Conservation (phyloP, 2,888 invertebrate genomes). For the Protodeltote pygarga region DNA sequence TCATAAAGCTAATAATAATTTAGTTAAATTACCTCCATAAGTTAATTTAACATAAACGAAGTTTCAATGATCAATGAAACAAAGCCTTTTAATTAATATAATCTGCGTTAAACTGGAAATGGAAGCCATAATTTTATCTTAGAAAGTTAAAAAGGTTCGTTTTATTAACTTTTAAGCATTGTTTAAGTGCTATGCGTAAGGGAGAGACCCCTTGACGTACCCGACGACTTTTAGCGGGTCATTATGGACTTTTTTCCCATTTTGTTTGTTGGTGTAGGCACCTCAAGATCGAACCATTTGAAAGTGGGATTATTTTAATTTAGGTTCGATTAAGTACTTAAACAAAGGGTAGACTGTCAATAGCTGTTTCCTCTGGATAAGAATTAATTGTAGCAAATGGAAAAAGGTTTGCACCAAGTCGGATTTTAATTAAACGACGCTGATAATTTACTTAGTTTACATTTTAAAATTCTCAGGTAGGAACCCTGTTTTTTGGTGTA, state of each 20-base stretch:
- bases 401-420: slow-evolving; percentile 36
- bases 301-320: slow-evolving; percentile 61
- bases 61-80: slow-evolving; percentile 7
- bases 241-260: slow-evolving; percentile 77
- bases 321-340: slow-evolving; percentile 39
- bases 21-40: background rate
- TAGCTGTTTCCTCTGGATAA: slow-evolving; percentile 36
- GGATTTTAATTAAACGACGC: slow-evolving; percentile 38
- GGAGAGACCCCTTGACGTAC: slow-evolving; percentile 69
- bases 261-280: slow-evolving; percentile 67
- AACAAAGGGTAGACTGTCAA: slow-evolving; percentile 41
- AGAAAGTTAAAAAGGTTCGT: slow-evolving; percentile 75
- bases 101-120: slow-evolving; percentile 57
- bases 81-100: slow-evolving; percentile 60
- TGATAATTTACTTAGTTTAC: slow-evolving; percentile 37
- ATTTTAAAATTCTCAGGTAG: slow-evolving; percentile 39
- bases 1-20: background rate
- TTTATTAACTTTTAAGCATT: slow-evolving; percentile 83
- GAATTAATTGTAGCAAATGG: slow-evolving; percentile 47
- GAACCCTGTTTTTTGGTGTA: slow-evolving; percentile 16
- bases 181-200: slow-evolving; percentile 77
- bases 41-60: background rate
- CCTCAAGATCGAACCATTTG: slow-evolving; percentile 60
- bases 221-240: slow-evolving; percentile 75
- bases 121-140: slow-evolving; percentile 52